phyloP scores from a whole-genome alignment of 1,140 invertebrate species.

The Papilio machaon region DNA sequence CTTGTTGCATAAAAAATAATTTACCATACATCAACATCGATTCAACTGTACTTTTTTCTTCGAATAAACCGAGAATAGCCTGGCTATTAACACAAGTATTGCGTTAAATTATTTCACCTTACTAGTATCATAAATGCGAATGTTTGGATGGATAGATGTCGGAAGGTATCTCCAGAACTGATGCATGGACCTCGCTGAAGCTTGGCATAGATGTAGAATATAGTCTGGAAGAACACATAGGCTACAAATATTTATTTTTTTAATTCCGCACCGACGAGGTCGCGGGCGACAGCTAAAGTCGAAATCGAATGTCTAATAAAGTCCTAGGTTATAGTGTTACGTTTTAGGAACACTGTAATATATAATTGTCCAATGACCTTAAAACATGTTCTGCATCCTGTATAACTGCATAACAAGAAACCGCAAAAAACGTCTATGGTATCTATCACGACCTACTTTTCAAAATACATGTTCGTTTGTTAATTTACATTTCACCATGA shows the following conservation, averaged over 20 bases:
- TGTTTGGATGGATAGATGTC: too few relatives aligned
- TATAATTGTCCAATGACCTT: not conserved
- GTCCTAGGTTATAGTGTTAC: not conserved
- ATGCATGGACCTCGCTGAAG: too few relatives aligned
- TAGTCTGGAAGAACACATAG: too few relatives aligned
- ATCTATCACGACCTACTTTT: not conserved
- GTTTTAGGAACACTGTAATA: not conserved
- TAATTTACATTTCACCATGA: not conserved
- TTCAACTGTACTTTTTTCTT: not conserved
- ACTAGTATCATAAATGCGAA: too few relatives aligned
- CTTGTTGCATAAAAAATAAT: not conserved
- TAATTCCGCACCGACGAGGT: too few relatives aligned
- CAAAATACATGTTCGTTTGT: not conserved
- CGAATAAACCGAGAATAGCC: not conserved
- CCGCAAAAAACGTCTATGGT: not conserved
- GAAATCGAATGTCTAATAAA: not conserved
- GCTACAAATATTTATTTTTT: too few relatives aligned
- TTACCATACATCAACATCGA: not conserved
- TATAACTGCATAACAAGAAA: not conserved
- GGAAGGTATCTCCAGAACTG: too few relatives aligned
- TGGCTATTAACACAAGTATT: not conserved
- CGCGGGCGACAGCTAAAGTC: too few relatives aligned
- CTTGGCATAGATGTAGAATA: too few relatives aligned
- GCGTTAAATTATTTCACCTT: not conserved
- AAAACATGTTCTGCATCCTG: not conserved